Conservation (phyloP, 1,140 invertebrate species). For the Heliconius eleuchia region DNA sequence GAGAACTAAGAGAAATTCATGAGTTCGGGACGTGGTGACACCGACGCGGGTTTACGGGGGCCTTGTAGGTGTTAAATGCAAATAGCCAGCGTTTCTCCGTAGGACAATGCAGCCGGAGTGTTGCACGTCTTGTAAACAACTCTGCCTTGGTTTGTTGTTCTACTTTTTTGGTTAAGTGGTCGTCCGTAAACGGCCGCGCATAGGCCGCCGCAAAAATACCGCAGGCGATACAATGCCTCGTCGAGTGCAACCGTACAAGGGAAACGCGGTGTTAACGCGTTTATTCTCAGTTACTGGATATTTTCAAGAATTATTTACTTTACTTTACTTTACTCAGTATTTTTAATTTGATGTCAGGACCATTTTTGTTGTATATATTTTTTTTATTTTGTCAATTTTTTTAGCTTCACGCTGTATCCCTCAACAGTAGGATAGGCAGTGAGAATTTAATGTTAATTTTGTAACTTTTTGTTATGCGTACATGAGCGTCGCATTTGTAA, state of each 20-base stretch:
- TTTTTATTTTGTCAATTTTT: neutral
- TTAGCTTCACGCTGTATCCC: no score
- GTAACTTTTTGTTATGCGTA: slow-evolving; percentile 31
- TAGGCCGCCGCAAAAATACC: slow-evolving; percentile 73
- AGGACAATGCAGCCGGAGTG: slow-evolving; percentile 74
- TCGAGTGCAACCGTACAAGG: slow-evolving; percentile 65
- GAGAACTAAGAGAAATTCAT: slow-evolving; percentile 58
- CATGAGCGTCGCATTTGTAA: slow-evolving; percentile 28
- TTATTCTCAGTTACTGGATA: slow-evolving; percentile 58
- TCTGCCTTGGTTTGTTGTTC: slow-evolving; percentile 70
- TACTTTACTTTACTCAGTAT: neutral
- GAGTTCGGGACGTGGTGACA: slow-evolving; percentile 44
- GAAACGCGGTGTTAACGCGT: slow-evolving; percentile 53
- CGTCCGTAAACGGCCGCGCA: slow-evolving; percentile 70
- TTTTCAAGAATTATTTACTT: slow-evolving; percentile 44
- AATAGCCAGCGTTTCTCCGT: slow-evolving; percentile 72
- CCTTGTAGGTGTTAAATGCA: slow-evolving; percentile 75
- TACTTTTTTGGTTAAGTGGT: slow-evolving; percentile 78
- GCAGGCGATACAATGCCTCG: slow-evolving; percentile 66
- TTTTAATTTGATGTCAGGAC: neutral
- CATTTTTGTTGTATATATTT: neutral
- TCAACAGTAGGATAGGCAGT: no score
- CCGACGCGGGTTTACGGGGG: slow-evolving; percentile 38
- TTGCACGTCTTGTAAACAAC: slow-evolving; percentile 75
- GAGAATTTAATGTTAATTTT: no score